Conservation (phyloP, 2,113 vertebrate species). For the Bothrops jararaca region DNA sequence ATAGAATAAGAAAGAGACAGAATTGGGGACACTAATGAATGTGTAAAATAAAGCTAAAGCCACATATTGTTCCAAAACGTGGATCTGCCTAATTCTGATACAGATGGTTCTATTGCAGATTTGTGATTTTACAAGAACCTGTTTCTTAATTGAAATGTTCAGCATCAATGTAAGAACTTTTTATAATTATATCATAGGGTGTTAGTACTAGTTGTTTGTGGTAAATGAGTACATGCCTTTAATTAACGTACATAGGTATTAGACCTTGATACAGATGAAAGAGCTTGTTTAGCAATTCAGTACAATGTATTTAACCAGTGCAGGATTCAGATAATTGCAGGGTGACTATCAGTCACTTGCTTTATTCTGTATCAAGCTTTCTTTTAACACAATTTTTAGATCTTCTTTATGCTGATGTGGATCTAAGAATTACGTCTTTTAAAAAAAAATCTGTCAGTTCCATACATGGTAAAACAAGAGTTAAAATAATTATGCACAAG, state of each 20-base stretch:
- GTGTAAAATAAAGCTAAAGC: background rate
- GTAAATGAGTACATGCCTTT: conserved; percentile 46
- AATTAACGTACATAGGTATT: conserved; percentile 64
- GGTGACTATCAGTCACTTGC: conserved; percentile 61
- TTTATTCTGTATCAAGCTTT: conserved; percentile 56
- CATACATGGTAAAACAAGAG: background rate
- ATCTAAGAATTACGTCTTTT: background rate
- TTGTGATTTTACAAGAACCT: background rate
- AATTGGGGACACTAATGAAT: background rate
- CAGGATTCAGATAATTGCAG: conserved; percentile 66
- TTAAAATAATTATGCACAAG: background rate
- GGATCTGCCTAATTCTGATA: background rate
- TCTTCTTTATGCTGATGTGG: background rate
- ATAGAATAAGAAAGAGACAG: background rate
- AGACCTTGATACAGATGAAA: conserved; percentile 62
- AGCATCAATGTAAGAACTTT: background rate
- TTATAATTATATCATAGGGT: background rate
- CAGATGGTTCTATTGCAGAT: background rate
- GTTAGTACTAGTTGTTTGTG: conserved; percentile 4
- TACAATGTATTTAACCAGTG: conserved; percentile 60
- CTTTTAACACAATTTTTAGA: conserved; percentile 3
- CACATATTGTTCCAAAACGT: background rate
- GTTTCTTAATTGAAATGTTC: background rate
- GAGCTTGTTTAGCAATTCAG: conserved; percentile 63
- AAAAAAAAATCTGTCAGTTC: background rate